phyloP scores from a whole-genome alignment of 2,797 vertebrate species.

The Adelosebastes latens region DNA sequence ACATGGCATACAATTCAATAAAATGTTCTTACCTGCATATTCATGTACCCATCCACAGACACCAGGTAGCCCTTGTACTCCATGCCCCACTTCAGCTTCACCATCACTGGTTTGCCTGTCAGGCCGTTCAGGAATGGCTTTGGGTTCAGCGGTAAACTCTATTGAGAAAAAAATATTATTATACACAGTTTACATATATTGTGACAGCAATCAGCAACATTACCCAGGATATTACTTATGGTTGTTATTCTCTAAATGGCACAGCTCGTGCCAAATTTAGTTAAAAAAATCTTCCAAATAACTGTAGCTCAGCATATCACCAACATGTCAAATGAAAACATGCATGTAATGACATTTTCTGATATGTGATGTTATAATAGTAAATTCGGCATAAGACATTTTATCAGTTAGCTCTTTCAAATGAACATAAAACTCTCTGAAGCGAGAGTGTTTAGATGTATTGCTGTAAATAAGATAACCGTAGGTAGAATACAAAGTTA shows the following conservation, averaged over 20 bases:
- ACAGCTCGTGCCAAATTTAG: not conserved
- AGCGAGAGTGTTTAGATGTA: too few relatives aligned
- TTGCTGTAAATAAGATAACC: too few relatives aligned
- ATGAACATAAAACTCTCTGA: not conserved
- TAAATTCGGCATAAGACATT: not conserved
- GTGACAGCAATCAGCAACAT: not conserved
- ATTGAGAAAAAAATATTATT: not conserved
- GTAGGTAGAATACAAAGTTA: too few relatives aligned
- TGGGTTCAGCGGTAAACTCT: constrained; percentile 98
- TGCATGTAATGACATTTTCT: not conserved
- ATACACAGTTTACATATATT: not conserved
- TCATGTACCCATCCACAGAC: constrained; percentile 98
- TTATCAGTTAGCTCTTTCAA: not conserved
- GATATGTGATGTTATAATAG: not conserved
- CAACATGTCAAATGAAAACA: not conserved
- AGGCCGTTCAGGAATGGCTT: constrained; percentile 98
- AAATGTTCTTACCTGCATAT: constrained; percentile 90
- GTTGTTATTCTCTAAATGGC: not conserved
- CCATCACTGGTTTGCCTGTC: constrained; percentile 98
- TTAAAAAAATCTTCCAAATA: not conserved
- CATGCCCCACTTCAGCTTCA: constrained; percentile 99
- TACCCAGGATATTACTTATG: not conserved
- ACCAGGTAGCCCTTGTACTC: constrained; percentile 98
- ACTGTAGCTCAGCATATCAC: not conserved
- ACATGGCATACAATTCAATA: not conserved